Base-by-base conservation (phyloP, 2,113 vertebrate species). In the Syngnathoides biaculeatus region DNA sequence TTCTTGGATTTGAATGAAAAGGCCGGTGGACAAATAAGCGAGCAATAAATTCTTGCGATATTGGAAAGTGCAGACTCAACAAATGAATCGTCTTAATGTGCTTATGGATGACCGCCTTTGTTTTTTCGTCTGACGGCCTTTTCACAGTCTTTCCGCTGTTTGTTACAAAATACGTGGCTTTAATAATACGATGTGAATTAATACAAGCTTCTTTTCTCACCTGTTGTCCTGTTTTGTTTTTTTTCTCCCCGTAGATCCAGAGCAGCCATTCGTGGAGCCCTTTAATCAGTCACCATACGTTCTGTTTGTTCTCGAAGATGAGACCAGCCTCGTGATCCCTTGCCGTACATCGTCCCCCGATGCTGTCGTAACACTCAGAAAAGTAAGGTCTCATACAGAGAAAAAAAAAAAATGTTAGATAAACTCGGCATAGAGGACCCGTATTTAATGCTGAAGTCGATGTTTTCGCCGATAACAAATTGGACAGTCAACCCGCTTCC, bases 341-440 rank as follows among this genome's bases (percentile, higher is more conserved):
- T 97, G 95, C 76, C 82, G 92, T 19, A 94, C 95, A 13, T 92
- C 94, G 45, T 93, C 88, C 0, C 94, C 94, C 53, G 79, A 92
- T 22, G 74, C 87, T 78, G 53, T 2, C 13, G 93, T 95, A 17
- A 85, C 67, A 17, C 87, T 96, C 62, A 73, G 3, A 26, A 78
- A 67, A 88, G 95, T 97, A 84, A 93, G 93, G 53, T 69, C 40
- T 66, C 45, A 47, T 52, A 65, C 59, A 62, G 22, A 42, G 17
- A 22, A 53, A 24, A 53, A 50, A 20, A 17, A 52, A 8, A 3
- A n/a, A n/a, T n/a, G n/a, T n/a, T n/a, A n/a, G n/a, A n/a, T n/a
- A n/a, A n/a, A n/a, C n/a, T n/a, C n/a, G n/a, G n/a, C n/a, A n/a
- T n/a, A n/a, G n/a, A n/a, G n/a, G n/a, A n/a, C n/a, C n/a, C n/a